A percentile compares a stretch with the other conserved stretches of the same genome.
phyloP scores from a whole-genome alignment of 1,140 invertebrate species.

The Lysiphlebus fabarum region DNA sequence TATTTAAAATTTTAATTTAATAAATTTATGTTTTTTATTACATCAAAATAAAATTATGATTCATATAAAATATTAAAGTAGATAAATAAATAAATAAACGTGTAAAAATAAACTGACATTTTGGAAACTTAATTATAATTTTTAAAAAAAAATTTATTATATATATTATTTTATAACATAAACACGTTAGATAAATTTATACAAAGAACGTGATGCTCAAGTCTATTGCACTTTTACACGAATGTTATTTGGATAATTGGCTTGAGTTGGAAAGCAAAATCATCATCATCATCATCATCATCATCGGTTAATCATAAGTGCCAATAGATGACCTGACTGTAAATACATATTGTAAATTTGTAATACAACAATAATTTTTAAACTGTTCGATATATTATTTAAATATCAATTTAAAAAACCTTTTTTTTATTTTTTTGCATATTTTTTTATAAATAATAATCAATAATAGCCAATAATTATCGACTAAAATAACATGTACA shows the following conservation, averaged over 20 bases:
- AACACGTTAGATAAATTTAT: constrained; percentile 6
- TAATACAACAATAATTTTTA: not conserved
- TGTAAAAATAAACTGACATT: constrained; percentile 16
- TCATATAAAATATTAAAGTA: too few relatives aligned
- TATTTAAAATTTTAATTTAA: too few relatives aligned
- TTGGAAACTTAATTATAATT: not conserved
- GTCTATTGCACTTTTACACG: not conserved
- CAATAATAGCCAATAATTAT: too few relatives aligned
- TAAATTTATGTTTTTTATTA: too few relatives aligned
- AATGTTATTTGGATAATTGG: constrained; percentile 4
- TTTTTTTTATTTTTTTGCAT: not conserved
- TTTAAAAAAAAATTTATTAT: too few relatives aligned
- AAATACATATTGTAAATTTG: too few relatives aligned
- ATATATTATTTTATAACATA: not conserved
- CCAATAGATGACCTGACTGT: constrained; percentile 6
- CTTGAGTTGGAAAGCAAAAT: constrained; percentile 1
- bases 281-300: too few relatives aligned
- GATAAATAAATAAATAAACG: not conserved
- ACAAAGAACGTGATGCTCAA: not conserved
- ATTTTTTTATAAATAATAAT: not conserved
- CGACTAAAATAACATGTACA: too few relatives aligned
- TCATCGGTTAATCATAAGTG: constrained; percentile 8
- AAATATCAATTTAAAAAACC: too few relatives aligned
- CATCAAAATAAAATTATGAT: too few relatives aligned
- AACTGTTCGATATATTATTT: constrained; percentile 1